Conservation (phyloP, 2,113 vertebrate species). For the Dipodomys ordii region DNA sequence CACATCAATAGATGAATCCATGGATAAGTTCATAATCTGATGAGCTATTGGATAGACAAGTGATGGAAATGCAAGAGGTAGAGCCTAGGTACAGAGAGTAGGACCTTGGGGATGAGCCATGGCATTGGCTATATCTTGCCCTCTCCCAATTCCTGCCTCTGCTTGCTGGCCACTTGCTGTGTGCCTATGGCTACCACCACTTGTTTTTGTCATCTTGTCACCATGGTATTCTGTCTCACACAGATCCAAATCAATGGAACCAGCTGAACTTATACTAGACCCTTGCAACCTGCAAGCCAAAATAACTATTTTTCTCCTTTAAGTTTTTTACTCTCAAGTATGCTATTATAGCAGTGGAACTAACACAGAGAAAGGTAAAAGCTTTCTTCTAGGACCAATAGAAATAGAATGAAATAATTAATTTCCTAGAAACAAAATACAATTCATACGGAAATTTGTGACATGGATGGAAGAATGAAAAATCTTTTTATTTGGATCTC, state of each 20-base stretch:
- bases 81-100: neutral
- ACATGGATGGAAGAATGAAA: constrained; percentile 43
- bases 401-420: neutral
- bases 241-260: neutral
- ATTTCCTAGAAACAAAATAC: constrained; percentile 24
- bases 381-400: neutral
- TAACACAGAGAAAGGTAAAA: neutral
- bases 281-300: neutral
- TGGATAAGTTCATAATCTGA: neutral
- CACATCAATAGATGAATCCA: too few species aligned
- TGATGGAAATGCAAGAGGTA: neutral
- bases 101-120: neutral
- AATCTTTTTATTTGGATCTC: constrained; percentile 57
- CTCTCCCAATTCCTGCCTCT: neutral
- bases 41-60: neutral
- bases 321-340: neutral
- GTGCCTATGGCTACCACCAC: neutral
- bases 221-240: neutral
- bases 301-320: neutral
- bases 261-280: neutral
- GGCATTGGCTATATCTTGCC: neutral
- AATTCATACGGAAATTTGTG: constrained; percentile 34
- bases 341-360: neutral
- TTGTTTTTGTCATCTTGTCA: too few species aligned
- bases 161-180: neutral